Percentiles rank a stretch among this genome's conserved stretches.
phyloP scores from a whole-genome alignment of 2,113 vertebrate genomes.

The Lepus timidus region DNA sequence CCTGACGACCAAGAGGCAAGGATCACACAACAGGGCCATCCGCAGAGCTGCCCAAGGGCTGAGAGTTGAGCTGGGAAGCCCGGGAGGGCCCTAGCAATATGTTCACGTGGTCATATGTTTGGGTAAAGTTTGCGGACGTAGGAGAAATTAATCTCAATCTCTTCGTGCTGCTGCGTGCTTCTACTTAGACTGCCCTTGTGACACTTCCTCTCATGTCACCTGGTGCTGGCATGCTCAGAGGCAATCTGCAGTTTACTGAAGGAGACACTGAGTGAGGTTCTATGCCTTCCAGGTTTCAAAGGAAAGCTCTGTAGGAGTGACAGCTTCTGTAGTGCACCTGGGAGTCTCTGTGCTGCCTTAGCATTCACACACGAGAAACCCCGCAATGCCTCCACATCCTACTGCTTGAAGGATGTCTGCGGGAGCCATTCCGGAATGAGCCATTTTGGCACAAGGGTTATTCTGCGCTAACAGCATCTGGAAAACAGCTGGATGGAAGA shows the following conservation, averaged over 20 bases:
- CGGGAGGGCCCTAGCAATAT: not conserved
- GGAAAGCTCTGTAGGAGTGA: too few species aligned
- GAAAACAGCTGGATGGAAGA: not conserved
- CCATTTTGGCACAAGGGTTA: not conserved
- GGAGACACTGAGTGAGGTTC: not conserved
- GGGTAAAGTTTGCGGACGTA: not conserved
- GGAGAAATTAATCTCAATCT: not conserved
- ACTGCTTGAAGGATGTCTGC: not conserved
- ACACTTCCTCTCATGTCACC: not conserved
- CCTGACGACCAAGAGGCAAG: not conserved
- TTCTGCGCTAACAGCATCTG: not conserved
- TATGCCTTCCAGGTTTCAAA: too few species aligned
- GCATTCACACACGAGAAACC: not conserved
- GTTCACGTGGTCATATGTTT: not conserved
- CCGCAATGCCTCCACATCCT: not conserved
- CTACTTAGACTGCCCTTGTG: not conserved
- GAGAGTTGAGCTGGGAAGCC: not conserved
- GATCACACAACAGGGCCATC: fast-evolving
- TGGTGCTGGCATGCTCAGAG: not conserved
- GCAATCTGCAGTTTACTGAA: not conserved
- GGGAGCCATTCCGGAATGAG: not conserved
- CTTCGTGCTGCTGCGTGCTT: not conserved
- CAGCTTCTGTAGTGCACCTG: too few species aligned
- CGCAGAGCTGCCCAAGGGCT: fast-evolving
- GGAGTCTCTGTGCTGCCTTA: too few species aligned